These are phyloP conservation scores for Lasioglossum marginatum DNA, from an alignment of 2,888 invertebrate species.

Conservation along the genomic window DNA sequence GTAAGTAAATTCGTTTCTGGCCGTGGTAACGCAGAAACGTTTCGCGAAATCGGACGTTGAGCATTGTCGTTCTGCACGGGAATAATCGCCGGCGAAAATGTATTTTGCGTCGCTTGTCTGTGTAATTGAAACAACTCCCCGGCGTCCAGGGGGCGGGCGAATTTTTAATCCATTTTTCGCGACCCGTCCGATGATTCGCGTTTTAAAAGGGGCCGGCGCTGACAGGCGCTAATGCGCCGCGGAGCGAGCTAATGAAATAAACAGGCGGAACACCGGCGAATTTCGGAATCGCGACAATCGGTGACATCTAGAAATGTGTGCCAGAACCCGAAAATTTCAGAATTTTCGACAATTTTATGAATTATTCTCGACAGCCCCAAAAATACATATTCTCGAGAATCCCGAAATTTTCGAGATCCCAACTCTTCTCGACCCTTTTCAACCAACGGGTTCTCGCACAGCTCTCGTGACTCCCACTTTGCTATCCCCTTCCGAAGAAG, in stretches of 20 bases:
- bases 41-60: background rate
- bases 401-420: too few species aligned
- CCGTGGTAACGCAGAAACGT: background rate
- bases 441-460: background rate
- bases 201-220: background rate
- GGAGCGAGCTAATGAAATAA: conserved; percentile 14
- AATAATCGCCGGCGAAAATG: background rate
- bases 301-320: conserved; percentile 5
- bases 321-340: background rate
- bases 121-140: background rate
- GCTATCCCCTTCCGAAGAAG: background rate
- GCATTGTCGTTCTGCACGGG: background rate
- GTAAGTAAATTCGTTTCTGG: background rate
- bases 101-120: background rate
- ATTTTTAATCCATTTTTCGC: conserved; percentile 14
- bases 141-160: too few species aligned
- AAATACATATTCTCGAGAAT: too few species aligned
- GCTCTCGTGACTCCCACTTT: background rate
- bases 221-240: conserved; percentile 3
- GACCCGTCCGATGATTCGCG: background rate
- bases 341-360: background rate
- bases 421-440: too few species aligned
- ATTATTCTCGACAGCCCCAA: background rate
- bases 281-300: background rate
- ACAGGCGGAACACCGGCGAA: conserved; percentile 18